Percentiles rank a stretch among this genome's conserved stretches.
Conservation (phyloP, 2,888 invertebrate species). For the Ennomos erosarius region DNA sequence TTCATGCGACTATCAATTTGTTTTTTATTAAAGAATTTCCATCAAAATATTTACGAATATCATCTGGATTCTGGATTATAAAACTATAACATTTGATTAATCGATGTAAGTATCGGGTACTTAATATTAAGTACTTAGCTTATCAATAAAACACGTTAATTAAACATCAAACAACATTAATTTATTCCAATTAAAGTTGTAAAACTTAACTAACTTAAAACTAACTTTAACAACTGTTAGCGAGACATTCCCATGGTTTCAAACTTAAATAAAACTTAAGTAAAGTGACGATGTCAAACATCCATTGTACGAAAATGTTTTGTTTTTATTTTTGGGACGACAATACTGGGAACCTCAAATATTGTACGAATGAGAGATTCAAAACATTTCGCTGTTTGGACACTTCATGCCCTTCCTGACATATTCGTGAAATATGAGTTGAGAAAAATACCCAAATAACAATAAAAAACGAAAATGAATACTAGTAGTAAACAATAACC, state of each 20-base stretch:
- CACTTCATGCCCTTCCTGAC: neutral
- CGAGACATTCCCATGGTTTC: conserved; percentile 34
- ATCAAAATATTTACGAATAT: too few relatives aligned
- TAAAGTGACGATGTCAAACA: conserved; percentile 35
- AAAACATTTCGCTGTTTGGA: conserved; percentile 12
- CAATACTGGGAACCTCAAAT: conserved; percentile 43
- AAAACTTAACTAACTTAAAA: conserved; percentile 1
- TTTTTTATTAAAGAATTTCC: too few relatives aligned
- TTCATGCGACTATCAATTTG: too few relatives aligned
- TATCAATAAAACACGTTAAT: too few relatives aligned
- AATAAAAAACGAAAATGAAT: too few relatives aligned
- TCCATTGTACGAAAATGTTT: conserved; percentile 30
- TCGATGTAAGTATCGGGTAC: neutral
- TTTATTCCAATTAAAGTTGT: conserved; percentile 11
- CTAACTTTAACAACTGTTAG: neutral
- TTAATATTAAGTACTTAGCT: too few relatives aligned
- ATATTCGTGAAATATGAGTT: conserved; percentile 5
- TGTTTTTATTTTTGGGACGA: conserved; percentile 36
- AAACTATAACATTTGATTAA: too few relatives aligned
- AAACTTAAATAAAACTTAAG: conserved; percentile 29
- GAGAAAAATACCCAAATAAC: too few relatives aligned
- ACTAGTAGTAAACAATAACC: too few relatives aligned
- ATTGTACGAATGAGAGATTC: conserved; percentile 34
- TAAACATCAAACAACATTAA: neutral
- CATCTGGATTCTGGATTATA: too few relatives aligned